Conservation (phyloP, 2,113 vertebrate species). For the Tragelaphus imberbis region DNA sequence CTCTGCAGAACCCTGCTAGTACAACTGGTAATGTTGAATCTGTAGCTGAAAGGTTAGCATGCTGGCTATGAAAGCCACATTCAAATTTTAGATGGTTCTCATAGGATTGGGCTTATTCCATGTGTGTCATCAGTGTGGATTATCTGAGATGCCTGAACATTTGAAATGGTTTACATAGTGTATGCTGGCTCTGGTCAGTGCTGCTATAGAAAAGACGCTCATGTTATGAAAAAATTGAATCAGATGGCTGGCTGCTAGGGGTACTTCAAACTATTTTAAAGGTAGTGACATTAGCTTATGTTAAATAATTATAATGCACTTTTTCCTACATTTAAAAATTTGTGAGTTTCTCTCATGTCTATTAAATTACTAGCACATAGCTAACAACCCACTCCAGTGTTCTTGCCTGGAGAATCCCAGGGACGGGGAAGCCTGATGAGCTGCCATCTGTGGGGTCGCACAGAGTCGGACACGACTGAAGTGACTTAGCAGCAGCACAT, state of each 20-base stretch:
- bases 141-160: neutral
- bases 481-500: too few relatives aligned
- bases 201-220: neutral
- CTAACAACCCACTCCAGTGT: too few relatives aligned
- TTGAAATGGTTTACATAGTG: neutral
- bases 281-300: neutral
- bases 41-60: neutral
- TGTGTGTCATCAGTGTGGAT: neutral
- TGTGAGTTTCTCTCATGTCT: conserved; percentile 22
- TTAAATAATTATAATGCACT: neutral
- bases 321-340: neutral
- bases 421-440: too few relatives aligned
- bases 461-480: too few relatives aligned
- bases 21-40: neutral
- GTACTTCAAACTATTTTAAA: neutral
- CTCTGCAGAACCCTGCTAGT: neutral
- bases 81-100: neutral
- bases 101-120: neutral
- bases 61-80: neutral
- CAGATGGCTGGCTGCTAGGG: neutral
- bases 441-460: too few relatives aligned
- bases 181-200: neutral
- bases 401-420: too few relatives aligned
- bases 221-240: neutral
- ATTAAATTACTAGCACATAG: neutral